These are phyloP conservation scores for Callyntrura guangdongensis DNA, from an alignment of 2,888 invertebrate species.

Conservation along the genomic window DNA sequence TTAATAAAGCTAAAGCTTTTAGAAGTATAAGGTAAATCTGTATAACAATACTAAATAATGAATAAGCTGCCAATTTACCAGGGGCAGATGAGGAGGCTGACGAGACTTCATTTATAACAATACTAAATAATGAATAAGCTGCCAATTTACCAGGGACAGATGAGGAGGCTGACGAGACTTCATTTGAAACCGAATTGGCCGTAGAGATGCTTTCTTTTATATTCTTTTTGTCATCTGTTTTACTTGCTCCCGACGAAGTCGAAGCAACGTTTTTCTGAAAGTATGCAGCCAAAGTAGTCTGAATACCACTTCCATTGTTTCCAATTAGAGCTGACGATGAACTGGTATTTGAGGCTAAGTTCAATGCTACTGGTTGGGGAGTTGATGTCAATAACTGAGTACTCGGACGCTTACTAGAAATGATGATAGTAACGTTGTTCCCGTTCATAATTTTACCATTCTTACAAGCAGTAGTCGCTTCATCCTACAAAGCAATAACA, in stretches of 20 bases:
- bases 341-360: not conserved
- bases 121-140: too few species aligned
- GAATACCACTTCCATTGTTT: not conserved
- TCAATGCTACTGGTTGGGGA: not conserved
- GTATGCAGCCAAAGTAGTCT: slow-evolving; percentile 16
- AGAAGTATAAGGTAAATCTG: too few species aligned
- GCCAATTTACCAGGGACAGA: not conserved
- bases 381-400: slow-evolving; percentile 17
- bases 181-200: not conserved
- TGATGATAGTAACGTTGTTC: not conserved
- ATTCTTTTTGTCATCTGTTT: slow-evolving; percentile 1
- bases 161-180: not conserved
- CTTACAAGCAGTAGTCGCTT: slow-evolving; percentile 37
- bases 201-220: not conserved
- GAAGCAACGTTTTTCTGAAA: not conserved
- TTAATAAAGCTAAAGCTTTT: too few species aligned
- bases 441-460: slow-evolving; percentile 40
- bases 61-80: too few species aligned
- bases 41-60: too few species aligned
- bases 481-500: too few species aligned
- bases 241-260: not conserved
- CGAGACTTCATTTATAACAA: too few species aligned
- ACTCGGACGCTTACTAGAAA: slow-evolving; percentile 37
- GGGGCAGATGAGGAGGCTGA: too few species aligned
- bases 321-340: not conserved